Conservation (phyloP, 1,140 invertebrate genomes). For the Semibalanus balanoides region DNA sequence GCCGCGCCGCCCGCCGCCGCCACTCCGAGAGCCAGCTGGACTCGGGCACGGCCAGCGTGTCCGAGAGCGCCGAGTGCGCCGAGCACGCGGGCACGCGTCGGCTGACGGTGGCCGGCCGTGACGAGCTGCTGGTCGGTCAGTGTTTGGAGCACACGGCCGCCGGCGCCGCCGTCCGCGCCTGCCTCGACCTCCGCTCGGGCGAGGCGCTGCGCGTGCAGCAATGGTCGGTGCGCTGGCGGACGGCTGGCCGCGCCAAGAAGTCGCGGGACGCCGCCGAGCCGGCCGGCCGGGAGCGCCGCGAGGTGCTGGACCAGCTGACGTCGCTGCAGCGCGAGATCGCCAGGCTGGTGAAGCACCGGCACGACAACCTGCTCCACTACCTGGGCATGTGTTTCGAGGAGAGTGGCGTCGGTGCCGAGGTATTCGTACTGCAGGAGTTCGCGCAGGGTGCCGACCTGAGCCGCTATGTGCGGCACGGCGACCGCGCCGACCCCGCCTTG, state of each 20-base stretch:
- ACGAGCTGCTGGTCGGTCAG: not conserved
- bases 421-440: constrained; percentile 40
- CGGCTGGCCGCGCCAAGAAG: not conserved
- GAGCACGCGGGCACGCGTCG: not conserved
- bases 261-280: not conserved
- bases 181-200: not conserved
- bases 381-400: constrained; percentile 47
- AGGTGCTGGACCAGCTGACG: not conserved
- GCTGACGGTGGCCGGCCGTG: not conserved
- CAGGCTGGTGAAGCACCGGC: constrained; percentile 23
- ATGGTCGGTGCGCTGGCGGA: not conserved
- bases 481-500: constrained; percentile 40
- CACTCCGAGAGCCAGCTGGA: not conserved
- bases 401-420: constrained; percentile 32
- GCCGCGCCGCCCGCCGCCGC: not conserved
- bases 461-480: constrained; percentile 38
- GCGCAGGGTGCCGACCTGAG: constrained; percentile 38
- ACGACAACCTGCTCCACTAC: constrained; percentile 55
- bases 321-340: not conserved
- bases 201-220: not conserved
- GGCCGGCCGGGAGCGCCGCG: not conserved
- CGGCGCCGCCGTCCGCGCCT: not conserved
- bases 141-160: not conserved
- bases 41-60: not conserved
- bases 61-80: not conserved